Evolutionary conservation across 2,888 invertebrate species (phyloP).

Genomic region (Drosophila limbata): DNA sequence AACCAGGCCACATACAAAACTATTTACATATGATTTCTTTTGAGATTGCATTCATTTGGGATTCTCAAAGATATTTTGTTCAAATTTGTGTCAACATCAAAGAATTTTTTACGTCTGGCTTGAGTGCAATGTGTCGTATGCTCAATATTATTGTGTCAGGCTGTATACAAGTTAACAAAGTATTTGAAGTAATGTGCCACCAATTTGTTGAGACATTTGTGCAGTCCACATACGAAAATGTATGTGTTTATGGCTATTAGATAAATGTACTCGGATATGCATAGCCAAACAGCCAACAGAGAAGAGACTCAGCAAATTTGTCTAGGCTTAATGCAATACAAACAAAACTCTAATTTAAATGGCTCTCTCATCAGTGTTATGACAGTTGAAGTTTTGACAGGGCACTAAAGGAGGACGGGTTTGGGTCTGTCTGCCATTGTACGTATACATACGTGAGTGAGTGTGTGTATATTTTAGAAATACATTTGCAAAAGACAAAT

Average conservation of each 20-base stretch:
- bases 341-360: conserved; percentile 77
- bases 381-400: conserved; percentile 77
- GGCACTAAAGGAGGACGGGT: conserved; percentile 17
- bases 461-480: conserved; percentile 60
- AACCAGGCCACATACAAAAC: conserved; percentile 32
- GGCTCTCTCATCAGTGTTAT: conserved; percentile 70
- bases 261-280: conserved; percentile 20
- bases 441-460: conserved; percentile 6
- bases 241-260: conserved; percentile 16
- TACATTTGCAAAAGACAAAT: conserved; percentile 76
- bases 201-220: conserved; percentile 35
- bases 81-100: conserved; percentile 31
- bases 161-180: conserved; percentile 7
- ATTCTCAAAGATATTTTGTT: conserved; percentile 28
- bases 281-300: conserved; percentile 25
- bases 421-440: conserved; percentile 6
- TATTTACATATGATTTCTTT: conserved; percentile 24
- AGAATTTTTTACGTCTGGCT: conserved; percentile 1
- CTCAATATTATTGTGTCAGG: conserved; percentile 19
- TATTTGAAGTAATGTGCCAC: conserved; percentile 26
- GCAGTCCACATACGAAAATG: conserved; percentile 24
- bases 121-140: conserved; percentile 18
- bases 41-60: conserved; percentile 16
- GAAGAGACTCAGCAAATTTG: conserved; percentile 61
- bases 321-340: conserved; percentile 72